phyloP scores from a whole-genome alignment of 1,140 invertebrate genomes.

The Matsumurasca onukii region DNA sequence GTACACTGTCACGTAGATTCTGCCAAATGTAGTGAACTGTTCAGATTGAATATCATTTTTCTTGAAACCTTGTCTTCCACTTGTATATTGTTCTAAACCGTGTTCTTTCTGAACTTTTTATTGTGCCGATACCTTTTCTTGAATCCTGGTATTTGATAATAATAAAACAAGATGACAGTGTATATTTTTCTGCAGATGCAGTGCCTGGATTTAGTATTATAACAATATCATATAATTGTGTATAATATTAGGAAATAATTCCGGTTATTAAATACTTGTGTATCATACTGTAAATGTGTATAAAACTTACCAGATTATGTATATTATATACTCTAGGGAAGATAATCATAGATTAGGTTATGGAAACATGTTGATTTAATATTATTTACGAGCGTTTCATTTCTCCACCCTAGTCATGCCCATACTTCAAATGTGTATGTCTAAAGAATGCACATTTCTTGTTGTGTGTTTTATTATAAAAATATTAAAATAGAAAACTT shows the following conservation, averaged over 20 bases:
- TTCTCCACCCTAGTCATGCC: too few relatives aligned
- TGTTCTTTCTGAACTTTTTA: background rate
- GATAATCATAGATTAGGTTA: slow-evolving; percentile 24
- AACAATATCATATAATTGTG: slow-evolving; percentile 11
- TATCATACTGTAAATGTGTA: slow-evolving; percentile 22
- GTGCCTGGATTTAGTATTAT: slow-evolving; percentile 15
- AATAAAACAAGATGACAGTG: background rate
- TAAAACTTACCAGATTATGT: slow-evolving; percentile 19
- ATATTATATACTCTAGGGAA: slow-evolving; percentile 21
- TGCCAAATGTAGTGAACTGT: too few relatives aligned
- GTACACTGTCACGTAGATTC: too few relatives aligned
- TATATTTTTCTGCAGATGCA: background rate
- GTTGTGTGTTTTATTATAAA: too few relatives aligned
- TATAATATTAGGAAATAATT: slow-evolving; percentile 24
- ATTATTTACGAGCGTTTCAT: too few relatives aligned
- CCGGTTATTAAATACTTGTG: slow-evolving; percentile 1
- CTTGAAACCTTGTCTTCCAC: slow-evolving; percentile 3
- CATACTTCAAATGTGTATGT: too few relatives aligned
- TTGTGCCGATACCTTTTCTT: background rate
- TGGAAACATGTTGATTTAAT: slow-evolving; percentile 26
- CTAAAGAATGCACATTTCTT: too few relatives aligned
- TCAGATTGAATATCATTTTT: background rate
- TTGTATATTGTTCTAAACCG: background rate
- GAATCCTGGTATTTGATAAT: background rate
- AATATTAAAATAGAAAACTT: too few relatives aligned